Conservation (phyloP, 2,888 invertebrate genomes). For the Caenorhabditis sp. region DNA sequence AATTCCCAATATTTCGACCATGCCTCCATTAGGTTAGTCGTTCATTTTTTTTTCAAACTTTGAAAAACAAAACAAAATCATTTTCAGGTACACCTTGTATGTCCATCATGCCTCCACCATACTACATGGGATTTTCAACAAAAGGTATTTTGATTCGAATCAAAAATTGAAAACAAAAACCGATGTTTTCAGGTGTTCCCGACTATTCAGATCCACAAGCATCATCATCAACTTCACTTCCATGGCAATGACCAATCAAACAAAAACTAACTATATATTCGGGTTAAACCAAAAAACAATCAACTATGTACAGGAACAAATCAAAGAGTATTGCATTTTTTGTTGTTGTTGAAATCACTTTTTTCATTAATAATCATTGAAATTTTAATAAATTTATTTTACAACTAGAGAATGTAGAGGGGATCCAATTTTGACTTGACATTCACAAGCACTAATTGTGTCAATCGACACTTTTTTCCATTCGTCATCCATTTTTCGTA, state of each 20-base stretch:
- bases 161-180: not conserved
- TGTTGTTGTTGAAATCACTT: not conserved
- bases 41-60: not conserved
- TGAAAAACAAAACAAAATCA: not conserved
- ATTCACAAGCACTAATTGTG: constrained; percentile 50
- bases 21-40: not conserved
- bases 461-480: constrained; percentile 48
- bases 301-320: not conserved
- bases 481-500: constrained; percentile 35
- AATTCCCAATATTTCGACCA: too few relatives aligned
- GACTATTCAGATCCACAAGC: not conserved
- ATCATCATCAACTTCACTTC: not conserved
- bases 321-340: not conserved
- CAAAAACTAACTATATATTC: not conserved
- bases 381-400: constrained; percentile 16
- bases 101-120: not conserved
- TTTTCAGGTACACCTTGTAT: not conserved
- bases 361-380: not conserved
- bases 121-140: not conserved
- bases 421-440: constrained; percentile 49
- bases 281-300: not conserved
- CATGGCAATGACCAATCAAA: not conserved
- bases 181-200: not conserved
- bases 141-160: not conserved
- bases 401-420: constrained; percentile 38